Evolutionary conservation across 2,888 invertebrate genomes (phyloP).

Genomic region (Globia sparganii): DNA sequence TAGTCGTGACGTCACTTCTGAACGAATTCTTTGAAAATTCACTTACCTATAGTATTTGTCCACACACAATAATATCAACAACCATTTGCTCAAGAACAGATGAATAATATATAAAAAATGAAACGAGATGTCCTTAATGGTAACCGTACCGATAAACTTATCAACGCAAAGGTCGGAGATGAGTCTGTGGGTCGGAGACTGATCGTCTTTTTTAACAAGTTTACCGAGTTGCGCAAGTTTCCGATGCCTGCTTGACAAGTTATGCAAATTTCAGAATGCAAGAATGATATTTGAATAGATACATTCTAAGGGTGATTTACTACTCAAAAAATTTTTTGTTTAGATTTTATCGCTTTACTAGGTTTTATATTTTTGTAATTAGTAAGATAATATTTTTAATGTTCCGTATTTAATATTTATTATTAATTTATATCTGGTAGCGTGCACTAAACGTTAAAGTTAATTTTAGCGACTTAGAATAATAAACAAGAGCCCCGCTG

Average conservation of each 20-base stretch:
- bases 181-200: constrained; percentile 22
- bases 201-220: neutral
- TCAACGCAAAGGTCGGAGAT: constrained; percentile 23
- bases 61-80: neutral
- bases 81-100: neutral
- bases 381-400: neutral
- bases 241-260: constrained; percentile 2
- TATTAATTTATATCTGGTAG: too few species aligned
- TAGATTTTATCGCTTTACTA: neutral
- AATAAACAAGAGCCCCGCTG: too few species aligned
- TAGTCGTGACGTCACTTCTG: neutral
- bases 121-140: too few species aligned
- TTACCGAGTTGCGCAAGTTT: constrained; percentile 17
- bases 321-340: neutral
- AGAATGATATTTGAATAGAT: neutral
- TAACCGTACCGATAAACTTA: neutral
- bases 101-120: neutral
- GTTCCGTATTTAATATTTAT: too few species aligned
- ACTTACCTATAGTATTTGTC: constrained; percentile 15
- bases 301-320: neutral
- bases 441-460: too few species aligned
- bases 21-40: neutral
- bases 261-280: constrained; percentile 9
- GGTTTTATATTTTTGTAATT: neutral
- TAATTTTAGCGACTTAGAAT: too few species aligned